Base-by-base conservation (phyloP, 2,888 invertebrate genomes). In the Torymus auratus region DNA sequence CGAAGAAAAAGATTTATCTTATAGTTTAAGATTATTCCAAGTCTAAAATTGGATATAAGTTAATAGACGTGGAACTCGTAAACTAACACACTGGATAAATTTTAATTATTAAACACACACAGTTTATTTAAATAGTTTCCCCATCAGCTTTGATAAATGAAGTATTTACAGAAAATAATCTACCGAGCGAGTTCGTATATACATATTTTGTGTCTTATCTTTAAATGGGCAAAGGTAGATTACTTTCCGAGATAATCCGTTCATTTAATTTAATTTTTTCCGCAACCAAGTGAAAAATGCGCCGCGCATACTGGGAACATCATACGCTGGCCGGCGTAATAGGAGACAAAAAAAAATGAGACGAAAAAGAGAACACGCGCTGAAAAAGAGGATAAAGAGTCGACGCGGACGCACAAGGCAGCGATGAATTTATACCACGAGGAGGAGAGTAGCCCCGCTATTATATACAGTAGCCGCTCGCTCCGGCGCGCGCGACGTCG, bases 401-500 rank as follows among this genome's bases (percentile, higher is more conserved):
- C 10, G 15, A 60, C 17, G 5, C 10, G 28, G 41, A n/a, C 3
- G 23, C 5, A n/a, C 52, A 28, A 15, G 52, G 23, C 11, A 28
- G 14, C 50, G 65, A 65, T 71, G 70, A 75, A 70, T 75, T 75
- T 70, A 75, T 60, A 3, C 28, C 20, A 2, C 28, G 41, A 15
- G 52, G 56, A 23, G 4, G n/a, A 3, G 11, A 60, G 60, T 20
- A 67, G 72, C 41, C 28, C 3, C 14, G 65, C 10, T 20, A 17
- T 23, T 23, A 23, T 28, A 62, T 20, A 11, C 17, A 53, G 41
- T 14, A 14, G 50, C 15, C 17, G 1, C 60, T 60, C 41, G 50
- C 60, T 58, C 17, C 11, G n/a, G 13, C 53, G 12, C 55, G 12
- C 55, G 12, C 41, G 70, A 74, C 78, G 74, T 83, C 82, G 81